Evolutionary conservation across 1,140 invertebrate species (phyloP).

Genomic region (Piezodorus guildinii): DNA sequence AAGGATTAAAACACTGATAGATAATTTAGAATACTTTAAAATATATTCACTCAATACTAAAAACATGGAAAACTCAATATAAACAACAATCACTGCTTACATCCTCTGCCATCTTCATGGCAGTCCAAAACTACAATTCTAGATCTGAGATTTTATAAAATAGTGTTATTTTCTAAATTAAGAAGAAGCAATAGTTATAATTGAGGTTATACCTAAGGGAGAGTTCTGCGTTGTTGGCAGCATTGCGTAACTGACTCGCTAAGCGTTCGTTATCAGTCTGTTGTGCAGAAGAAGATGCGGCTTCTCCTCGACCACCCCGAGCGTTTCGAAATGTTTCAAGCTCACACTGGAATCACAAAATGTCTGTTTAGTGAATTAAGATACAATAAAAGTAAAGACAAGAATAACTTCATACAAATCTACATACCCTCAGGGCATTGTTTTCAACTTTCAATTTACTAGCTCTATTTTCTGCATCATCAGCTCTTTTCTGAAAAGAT

Average conservation of each 20-base stretch:
- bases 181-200: too few species aligned
- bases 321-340: constrained; percentile 6
- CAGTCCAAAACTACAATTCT: too few species aligned
- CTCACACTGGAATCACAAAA: constrained; percentile 20
- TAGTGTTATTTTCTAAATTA: too few species aligned
- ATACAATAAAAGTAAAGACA: background rate
- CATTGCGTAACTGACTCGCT: constrained; percentile 43
- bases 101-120: too few species aligned
- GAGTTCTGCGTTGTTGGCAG: constrained; percentile 49
- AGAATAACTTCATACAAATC: background rate
- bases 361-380: background rate
- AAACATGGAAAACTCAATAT: too few species aligned
- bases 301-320: background rate
- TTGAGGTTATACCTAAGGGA: constrained; percentile 43
- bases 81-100: too few species aligned
- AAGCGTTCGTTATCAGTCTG: constrained; percentile 34
- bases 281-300: constrained; percentile 28
- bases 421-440: constrained; percentile 42
- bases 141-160: too few species aligned
- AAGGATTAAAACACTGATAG: too few species aligned
- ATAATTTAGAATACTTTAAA: too few species aligned
- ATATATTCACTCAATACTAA: too few species aligned
- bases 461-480: constrained; percentile 42
- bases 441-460: constrained; percentile 45
- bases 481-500: constrained; percentile 40